These are phyloP conservation scores for Polymixis lichenea DNA, from an alignment of 2,888 invertebrate genomes.

Conservation along the genomic window DNA sequence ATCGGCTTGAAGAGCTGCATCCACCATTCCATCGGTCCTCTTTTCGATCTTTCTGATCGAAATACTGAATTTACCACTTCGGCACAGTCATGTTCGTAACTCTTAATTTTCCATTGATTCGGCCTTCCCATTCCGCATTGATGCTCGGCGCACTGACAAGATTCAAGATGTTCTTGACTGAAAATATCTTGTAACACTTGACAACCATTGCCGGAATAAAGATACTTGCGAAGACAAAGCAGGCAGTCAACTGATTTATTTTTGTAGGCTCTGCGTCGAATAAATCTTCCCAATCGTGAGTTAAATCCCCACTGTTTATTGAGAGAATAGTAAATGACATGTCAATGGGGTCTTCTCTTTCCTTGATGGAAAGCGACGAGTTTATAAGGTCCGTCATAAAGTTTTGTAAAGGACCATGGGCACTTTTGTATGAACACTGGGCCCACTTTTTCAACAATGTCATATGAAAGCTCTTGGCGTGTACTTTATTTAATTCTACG, in stretches of 20 bases:
- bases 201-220: constrained; percentile 66
- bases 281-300: constrained; percentile 26
- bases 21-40: too few species aligned
- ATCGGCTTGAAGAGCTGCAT: too few species aligned
- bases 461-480: too few species aligned
- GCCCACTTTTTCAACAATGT: too few species aligned
- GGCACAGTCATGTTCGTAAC: too few species aligned
- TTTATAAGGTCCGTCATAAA: constrained; percentile 25
- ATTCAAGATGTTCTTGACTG: constrained; percentile 16
- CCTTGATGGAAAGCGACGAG: constrained; percentile 24
- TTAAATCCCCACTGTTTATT: constrained; percentile 53
- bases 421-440: too few species aligned
- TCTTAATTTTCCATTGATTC: constrained; percentile 4
- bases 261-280: constrained; percentile 35
- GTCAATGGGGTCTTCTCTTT: constrained; percentile 34
- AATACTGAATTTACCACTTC: too few species aligned
- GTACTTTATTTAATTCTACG: too few species aligned
- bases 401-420: too few species aligned
- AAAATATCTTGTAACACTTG: constrained; percentile 57
- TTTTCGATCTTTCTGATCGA: too few species aligned
- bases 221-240: constrained; percentile 60
- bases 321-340: constrained; percentile 20
- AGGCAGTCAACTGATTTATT: constrained; percentile 37
- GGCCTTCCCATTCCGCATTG: constrained; percentile 17
- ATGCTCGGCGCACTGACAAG: constrained; percentile 47